Base-by-base conservation (phyloP, 2,888 invertebrate species). In the Tholera decimalis region DNA sequence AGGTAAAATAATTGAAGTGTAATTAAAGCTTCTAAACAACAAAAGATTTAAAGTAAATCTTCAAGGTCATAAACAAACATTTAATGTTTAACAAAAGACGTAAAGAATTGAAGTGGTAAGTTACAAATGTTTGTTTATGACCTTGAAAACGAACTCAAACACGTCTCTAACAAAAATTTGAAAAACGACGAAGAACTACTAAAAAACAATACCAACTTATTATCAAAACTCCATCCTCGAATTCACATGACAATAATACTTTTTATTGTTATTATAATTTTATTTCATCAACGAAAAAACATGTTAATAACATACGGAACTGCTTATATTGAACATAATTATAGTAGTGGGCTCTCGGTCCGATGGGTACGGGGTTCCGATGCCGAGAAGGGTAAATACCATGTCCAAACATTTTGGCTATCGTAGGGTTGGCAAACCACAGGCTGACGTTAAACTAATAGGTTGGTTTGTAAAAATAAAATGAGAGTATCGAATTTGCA, bases 301-400 rank as follows among this genome's bases (percentile, higher is more conserved):
- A 82, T 72, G 86, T 83, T 88, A 89, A 89, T 88, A 88, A 87
- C 82, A 84, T 80, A 79, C 77, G 78, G 79, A 82, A 84, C 83
- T 84, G 85, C 80, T 87, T 88, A 88, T 88, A 90, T 88, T 87
- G 88, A 81, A 83, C 85, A 84, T 91, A 91, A 91, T 91, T 90
- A 91, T 85, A 89, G 91, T 87, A 82, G 73, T 63, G 73, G 79
- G 84, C 75, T 79, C 82, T 82, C 88, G 88, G 78, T 89, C 73
- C 83, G 86, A 61, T 87, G 89, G 83, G 66, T 80, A 81, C 83
- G 78, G 86, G 82, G 83, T 83, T 79, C 83, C 67, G 65, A 76
- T 77, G 73, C 58, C 65, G 63, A 51, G 39, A 59, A 66, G 77
- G 80, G 77, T 79, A 79, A 79, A 83, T 80, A 80, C 83, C 63